A percentile compares a stretch with the other conserved stretches of the same genome.
Conservation (phyloP, 2,888 invertebrate genomes). For the Acleris emargana region DNA sequence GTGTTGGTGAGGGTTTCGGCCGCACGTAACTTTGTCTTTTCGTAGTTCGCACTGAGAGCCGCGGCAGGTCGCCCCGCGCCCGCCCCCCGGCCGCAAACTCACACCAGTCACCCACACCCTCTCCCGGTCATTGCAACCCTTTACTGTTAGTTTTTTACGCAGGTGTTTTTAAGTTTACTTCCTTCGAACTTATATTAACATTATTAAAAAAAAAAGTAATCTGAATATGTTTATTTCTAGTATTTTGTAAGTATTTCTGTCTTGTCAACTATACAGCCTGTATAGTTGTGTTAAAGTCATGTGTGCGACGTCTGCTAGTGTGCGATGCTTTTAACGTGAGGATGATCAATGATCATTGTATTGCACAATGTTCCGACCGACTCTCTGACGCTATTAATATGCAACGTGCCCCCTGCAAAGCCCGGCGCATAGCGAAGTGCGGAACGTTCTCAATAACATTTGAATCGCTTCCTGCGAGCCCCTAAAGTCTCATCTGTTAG, state of each 20-base stretch:
- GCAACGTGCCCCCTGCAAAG: constrained; percentile 24
- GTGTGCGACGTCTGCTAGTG: background rate
- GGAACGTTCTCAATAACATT: constrained; percentile 30
- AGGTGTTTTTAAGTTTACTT: constrained; percentile 33
- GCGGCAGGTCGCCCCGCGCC: constrained; percentile 53
- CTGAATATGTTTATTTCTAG: no score
- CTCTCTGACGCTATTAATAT: constrained; percentile 27
- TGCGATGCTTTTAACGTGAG: constrained; percentile 7
- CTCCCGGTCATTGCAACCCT: constrained; percentile 65
- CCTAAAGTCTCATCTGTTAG: constrained; percentile 54
- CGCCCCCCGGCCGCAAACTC: constrained; percentile 59
- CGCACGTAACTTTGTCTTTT: constrained; percentile 66
- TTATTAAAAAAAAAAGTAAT: background rate
- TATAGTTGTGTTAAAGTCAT: background rate
- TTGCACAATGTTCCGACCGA: constrained; percentile 20
- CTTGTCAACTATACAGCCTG: background rate
- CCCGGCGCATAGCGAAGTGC: constrained; percentile 12
- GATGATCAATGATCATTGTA: constrained; percentile 4
- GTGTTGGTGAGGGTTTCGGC: constrained; percentile 58
- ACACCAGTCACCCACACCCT: constrained; percentile 48
- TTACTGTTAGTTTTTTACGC: constrained; percentile 58
- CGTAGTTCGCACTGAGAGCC: constrained; percentile 62
- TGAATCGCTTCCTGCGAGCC: constrained; percentile 23
- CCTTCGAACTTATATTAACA: constrained; percentile 12
- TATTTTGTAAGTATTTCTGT: no score